phyloP scores from a whole-genome alignment of 2,797 vertebrate species.

The Cossypha niveicapilla region DNA sequence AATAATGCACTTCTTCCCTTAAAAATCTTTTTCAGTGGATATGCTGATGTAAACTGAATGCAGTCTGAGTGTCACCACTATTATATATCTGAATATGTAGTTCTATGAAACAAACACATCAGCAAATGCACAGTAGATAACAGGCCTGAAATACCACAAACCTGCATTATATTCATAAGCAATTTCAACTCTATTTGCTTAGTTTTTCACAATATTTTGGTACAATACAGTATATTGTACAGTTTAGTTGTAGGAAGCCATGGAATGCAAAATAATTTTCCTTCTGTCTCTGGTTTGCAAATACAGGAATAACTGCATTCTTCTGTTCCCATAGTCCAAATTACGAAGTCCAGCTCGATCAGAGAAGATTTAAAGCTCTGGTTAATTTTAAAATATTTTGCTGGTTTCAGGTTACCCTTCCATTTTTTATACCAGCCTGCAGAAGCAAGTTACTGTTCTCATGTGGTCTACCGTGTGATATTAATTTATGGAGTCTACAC shows the following conservation, averaged over 20 bases:
- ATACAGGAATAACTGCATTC: not conserved
- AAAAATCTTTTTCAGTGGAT: slow-evolving; percentile 2
- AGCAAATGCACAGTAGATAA: slow-evolving; percentile 49
- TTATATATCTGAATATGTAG: slow-evolving; percentile 21
- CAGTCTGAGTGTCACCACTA: not conserved
- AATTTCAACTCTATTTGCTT: slow-evolving; percentile 50
- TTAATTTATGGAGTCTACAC: not conserved
- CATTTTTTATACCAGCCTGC: not conserved
- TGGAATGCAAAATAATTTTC: not conserved
- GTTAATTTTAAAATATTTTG: not conserved
- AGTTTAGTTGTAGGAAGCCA: not conserved
- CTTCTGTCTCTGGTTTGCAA: not conserved
- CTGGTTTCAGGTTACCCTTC: not conserved
- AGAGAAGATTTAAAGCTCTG: not conserved
- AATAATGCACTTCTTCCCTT: slow-evolving; percentile 4
- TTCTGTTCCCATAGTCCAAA: not conserved
- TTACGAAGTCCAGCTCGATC: not conserved
- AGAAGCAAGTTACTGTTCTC: not conserved
- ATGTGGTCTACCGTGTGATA: not conserved
- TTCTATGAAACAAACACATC: slow-evolving; percentile 33
- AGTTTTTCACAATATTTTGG: slow-evolving; percentile 24
- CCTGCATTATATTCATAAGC: slow-evolving; percentile 37
- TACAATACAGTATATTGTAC: slow-evolving; percentile 11
- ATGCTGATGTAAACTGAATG: slow-evolving; percentile 26
- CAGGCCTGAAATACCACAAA: slow-evolving; percentile 25